Percentiles rank a stretch among this genome's conserved stretches.
phyloP scores from a whole-genome alignment of 2,113 vertebrate species.

The Aegithalos caudatus region DNA sequence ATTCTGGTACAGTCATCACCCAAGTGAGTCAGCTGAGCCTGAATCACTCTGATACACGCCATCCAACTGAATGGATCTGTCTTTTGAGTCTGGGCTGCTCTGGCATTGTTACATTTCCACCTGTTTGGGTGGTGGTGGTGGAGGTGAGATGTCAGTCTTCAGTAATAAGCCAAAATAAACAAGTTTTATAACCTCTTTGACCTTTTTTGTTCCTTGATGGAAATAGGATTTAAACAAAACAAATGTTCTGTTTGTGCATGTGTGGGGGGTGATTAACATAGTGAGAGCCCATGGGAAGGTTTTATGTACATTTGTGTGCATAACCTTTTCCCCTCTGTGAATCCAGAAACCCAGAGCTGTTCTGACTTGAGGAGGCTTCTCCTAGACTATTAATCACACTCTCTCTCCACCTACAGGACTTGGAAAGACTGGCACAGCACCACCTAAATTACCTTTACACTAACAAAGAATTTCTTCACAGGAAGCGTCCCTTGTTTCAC shows the following conservation, averaged over 20 bases:
- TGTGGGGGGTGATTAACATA: background rate
- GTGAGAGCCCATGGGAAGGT: background rate
- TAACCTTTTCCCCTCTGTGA: background rate
- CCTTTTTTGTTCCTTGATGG: background rate
- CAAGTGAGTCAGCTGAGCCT: slow-evolving; percentile 49
- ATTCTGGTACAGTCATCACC: background rate
- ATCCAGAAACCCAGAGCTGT: background rate
- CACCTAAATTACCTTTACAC: background rate
- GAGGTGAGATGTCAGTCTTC: background rate
- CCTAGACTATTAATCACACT: background rate
- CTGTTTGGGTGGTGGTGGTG: background rate
- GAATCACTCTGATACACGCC: background rate
- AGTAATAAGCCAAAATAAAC: background rate
- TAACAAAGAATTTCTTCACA: background rate
- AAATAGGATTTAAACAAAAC: background rate
- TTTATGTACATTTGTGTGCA: background rate
- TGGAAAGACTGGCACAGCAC: background rate
- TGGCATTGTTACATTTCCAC: background rate
- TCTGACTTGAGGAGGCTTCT: background rate
- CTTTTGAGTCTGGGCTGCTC: background rate
- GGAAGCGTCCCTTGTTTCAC: background rate
- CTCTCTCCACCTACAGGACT: background rate
- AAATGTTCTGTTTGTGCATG: rapidly evolving
- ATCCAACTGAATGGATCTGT: background rate
- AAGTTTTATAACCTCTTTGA: background rate